Evolutionary conservation across 2,888 invertebrate genomes (phyloP), one percentile per base, ranked within the genome.

Genomic region (Augiades crinisus): DNA sequence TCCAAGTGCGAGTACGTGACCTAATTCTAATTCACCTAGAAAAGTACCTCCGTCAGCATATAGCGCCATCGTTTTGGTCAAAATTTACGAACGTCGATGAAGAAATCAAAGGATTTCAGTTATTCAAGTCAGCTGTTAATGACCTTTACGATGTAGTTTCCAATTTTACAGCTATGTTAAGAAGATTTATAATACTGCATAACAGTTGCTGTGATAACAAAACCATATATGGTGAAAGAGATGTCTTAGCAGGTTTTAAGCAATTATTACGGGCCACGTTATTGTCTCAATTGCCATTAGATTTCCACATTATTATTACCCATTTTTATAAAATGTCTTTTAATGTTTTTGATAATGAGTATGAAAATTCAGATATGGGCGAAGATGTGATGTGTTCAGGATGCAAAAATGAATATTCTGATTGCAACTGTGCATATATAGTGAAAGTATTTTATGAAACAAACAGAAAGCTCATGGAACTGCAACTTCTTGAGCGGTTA

Each of bases 261-360:
- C 90, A 93, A 58, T 84, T 94, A 16, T 81, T 95, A 6, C 84
- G 92, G 67, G 91, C 94, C 8, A 91, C 93, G 6, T 69, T 96
- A 38, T 74, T 95, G 8, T 93, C 95, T 5, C 94, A 95, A 64
- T 73, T 95, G 13, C 94, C 95, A 14, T 75, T 94, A 5, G 90
- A 93, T 63, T 93, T 94, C 63, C 92, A 94, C 67, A 78, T 91
- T 5, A 92, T 95, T 21, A 93, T 95, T 1, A 91, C 92, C 62
- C 92, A 93, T 46, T 96, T 96, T 76, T 96, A 96, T 69, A 93
- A 93, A 78, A 91, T 93, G 13, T 94, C 95, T 3, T 94, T 96
- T 59, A 94, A 93, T 68, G 93, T 95, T 0, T 95, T 95, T 71
- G 87, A 89, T 61, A 82, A 85, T 70, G 82, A 84, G 63, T 76